phyloP scores from a whole-genome alignment of 2,113 vertebrate genomes.

The Ciconia boyciana region DNA sequence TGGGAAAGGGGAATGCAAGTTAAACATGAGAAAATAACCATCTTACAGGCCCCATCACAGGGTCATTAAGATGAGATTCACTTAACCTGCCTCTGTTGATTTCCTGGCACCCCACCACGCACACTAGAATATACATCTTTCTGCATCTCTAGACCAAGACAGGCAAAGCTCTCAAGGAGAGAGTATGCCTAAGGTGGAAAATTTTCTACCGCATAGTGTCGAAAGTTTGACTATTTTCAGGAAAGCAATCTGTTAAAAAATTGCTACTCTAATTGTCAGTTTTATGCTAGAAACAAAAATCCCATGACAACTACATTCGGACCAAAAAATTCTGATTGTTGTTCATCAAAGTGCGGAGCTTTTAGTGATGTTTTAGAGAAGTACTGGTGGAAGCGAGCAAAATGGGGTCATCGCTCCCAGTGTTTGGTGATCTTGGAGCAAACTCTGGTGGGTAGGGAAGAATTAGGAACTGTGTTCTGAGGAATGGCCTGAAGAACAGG shows the following conservation, averaged over 20 bases:
- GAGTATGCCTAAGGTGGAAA: neutral
- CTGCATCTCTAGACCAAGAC: neutral
- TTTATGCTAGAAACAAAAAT: neutral
- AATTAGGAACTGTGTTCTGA: neutral
- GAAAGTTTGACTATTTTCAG: neutral
- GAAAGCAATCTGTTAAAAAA: neutral
- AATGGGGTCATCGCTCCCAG: neutral
- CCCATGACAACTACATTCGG: neutral
- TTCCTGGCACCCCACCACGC: neutral
- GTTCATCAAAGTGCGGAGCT: neutral
- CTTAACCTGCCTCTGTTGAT: neutral
- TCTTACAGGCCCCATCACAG: neutral
- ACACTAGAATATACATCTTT: neutral
- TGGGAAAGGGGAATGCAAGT: neutral
- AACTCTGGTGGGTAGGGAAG: neutral
- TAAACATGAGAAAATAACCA: neutral
- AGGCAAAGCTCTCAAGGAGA: slow-evolving; percentile 3
- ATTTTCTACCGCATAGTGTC: neutral
- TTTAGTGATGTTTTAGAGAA: neutral
- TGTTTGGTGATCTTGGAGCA: neutral
- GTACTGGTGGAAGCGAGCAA: neutral
- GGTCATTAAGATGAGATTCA: neutral
- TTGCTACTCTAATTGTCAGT: neutral
- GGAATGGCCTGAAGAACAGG: neutral
- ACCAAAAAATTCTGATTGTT: neutral